Base-by-base conservation (phyloP, 2,888 invertebrate species). In the Agonopterix heracliana region DNA sequence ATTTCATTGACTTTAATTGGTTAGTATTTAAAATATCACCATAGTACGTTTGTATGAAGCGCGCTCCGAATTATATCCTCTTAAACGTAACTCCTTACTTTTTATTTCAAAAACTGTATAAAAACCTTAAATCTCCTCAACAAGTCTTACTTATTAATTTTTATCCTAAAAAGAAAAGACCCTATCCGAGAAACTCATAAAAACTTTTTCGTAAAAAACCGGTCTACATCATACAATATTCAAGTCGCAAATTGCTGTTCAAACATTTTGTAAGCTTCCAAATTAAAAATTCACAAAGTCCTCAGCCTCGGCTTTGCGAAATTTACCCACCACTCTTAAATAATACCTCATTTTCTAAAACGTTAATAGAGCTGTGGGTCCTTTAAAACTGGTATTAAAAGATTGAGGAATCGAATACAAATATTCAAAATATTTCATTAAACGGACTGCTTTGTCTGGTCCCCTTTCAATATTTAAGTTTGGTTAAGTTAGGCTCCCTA, bases 401-500 rank as follows among this genome's bases (percentile, higher is more conserved):
- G 60, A 63, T 65, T 65, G 66, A 65, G 67, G 67, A 81, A 80
- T 82, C 78, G 78, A 78, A 79, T 75, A 77, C 75, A 82, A 79
- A 79, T 84, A 84, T 84, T 76, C 77, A 68, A 78, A 81, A 78
- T 84, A 84, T 84, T 86, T 84, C 80, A 84, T 84, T 80, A 78
- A 61, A 64, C 59, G 53, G 63, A 55, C 62, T 61, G 66, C 64
- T 74, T 78, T 77, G 76, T 76, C 67, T 64, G 69, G 68, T 68
- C 26, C 26, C 26, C 26, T 7, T 26, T 26, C 26, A 26, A 26
- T 26, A 26, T 26, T 26, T 5, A 26, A 26, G 26, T 26, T 26
- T 26, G 26, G 26, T 26, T 7, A 26, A 3, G 5, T 26, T 26
- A 26, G 26, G 26, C 7, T 26, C 26, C 26, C 26, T 26, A 26